A percentile compares a stretch with the other conserved stretches of the same genome.
These are phyloP conservation scores for Lagocephalus sceleratus DNA, from an alignment of 2,797 vertebrate species.

Conservation along the genomic window DNA sequence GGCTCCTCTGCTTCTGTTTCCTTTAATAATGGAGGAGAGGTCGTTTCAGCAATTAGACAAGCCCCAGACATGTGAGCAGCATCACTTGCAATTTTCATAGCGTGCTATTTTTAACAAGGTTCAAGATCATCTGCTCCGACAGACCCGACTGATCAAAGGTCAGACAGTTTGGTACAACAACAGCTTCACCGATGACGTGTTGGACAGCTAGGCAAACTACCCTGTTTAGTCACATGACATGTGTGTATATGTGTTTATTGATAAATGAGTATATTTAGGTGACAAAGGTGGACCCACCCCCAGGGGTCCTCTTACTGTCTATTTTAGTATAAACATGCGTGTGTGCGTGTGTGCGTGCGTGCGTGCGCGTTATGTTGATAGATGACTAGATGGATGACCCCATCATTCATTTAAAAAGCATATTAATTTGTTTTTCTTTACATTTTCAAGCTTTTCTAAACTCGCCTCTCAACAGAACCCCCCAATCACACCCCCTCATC, in stretches of 20 bases:
- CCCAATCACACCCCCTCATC: neutral
- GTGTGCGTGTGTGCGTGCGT: neutral
- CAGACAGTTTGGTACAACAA: too few species aligned
- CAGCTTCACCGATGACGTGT: too few species aligned
- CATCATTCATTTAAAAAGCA: neutral
- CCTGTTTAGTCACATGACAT: too few species aligned
- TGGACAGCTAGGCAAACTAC: too few species aligned
- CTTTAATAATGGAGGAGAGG: too few species aligned
- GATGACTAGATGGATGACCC: neutral
- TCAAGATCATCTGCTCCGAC: too few species aligned
- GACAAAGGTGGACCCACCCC: constrained; percentile 16
- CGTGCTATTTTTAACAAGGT: too few species aligned
- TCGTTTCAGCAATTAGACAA: too few species aligned
- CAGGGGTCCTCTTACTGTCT: constrained; percentile 16
- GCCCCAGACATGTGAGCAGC: too few species aligned
- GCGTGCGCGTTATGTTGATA: constrained; percentile 4
- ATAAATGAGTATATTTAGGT: constrained; percentile 17
- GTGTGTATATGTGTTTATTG: constrained; percentile 19
- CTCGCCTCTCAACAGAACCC: neutral
- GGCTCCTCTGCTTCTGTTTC: too few species aligned
- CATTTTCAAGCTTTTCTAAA: neutral
- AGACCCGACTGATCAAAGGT: too few species aligned
- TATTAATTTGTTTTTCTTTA: constrained; percentile 11
- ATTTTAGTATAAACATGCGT: constrained; percentile 28
- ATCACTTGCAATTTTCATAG: too few species aligned